Base-by-base conservation (phyloP, 2,797 vertebrate genomes). In the Hypotaenidia okinawae region DNA sequence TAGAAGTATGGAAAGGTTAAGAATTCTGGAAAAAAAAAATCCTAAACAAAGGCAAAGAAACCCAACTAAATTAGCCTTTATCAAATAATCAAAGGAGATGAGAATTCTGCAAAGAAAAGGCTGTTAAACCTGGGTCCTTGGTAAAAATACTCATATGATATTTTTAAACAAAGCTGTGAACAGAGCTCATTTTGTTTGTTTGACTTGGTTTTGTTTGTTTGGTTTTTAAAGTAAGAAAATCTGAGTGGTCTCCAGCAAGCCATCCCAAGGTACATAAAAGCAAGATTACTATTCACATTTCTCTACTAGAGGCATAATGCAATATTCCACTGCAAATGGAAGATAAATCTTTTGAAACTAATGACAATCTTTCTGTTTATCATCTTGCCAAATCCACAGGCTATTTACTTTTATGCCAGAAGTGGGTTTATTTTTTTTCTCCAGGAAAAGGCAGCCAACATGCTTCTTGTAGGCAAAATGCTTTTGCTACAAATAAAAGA, bases 1-100 rank as follows among this genome's bases (percentile, higher is more conserved):
- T 28, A 25, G 68, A 95, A 96, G 84, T 75, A 95, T 92, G 80
- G 85, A 97, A 94, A 94, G 68, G 90, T 89, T 94, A 93, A 83
- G 80, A 89, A 94, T 92, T 85, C 81, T 59, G 30, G 3, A 16
- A 21, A 35, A 47, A 39, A 52, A 43, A n/a, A 9, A 74, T 6
- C 9, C 47, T 49, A 74, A 93, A 92, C 51, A 85, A 91, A 85
- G 45, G 23, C 51, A 80, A 84, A 87, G 28, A 39, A 82, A 67
- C 3, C 14, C 16, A 3, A 67, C 74, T 90, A 84, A 94, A 87
- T 70, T 77, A 83, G 39, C 39, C 49, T 59, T 73, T 86, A 66
- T 81, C 62, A 69, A 90, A 73, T 66, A 41, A 90, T 41, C 62
- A 67, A 19, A 77, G 24, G 39, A 77, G 58, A 58, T 25, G 21